Evolutionary conservation across 2,797 vertebrate species (phyloP).

Genomic region (Chelonia mydas): DNA sequence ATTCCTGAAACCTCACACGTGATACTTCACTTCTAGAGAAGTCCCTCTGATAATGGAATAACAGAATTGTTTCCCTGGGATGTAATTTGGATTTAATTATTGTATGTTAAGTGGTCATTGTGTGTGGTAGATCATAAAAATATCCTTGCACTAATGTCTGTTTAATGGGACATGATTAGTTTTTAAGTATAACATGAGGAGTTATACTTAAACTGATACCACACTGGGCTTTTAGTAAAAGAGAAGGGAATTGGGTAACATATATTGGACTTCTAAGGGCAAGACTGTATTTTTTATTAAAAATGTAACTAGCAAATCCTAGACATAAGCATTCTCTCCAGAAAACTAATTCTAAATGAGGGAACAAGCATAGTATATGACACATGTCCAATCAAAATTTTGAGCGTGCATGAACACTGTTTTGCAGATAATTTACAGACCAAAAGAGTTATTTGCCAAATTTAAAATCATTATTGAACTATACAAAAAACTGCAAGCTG

Average conservation of each 20-base stretch:
- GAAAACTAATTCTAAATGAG: neutral
- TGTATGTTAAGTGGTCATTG: neutral
- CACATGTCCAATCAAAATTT: neutral
- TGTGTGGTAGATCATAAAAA: neutral
- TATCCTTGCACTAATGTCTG: neutral
- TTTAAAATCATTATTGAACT: neutral
- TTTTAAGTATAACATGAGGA: neutral
- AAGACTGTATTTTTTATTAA: neutral
- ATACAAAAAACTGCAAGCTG: neutral
- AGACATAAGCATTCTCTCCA: neutral
- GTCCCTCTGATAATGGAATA: neutral
- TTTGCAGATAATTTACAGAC: neutral
- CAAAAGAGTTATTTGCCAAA: neutral
- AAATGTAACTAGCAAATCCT: neutral
- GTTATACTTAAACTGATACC: neutral
- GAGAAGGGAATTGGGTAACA: neutral
- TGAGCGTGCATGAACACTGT: neutral
- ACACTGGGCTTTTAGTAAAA: neutral
- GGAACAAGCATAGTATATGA: neutral
- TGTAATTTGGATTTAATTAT: neutral
- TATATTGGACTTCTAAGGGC: neutral
- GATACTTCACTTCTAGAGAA: slow-evolving; percentile 19
- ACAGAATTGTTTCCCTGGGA: neutral
- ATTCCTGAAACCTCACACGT: slow-evolving; percentile 24
- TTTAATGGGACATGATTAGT: neutral